These are phyloP conservation scores for Euwallacea fornicatus DNA, from an alignment of 1,140 invertebrate species.

Conservation along the genomic window DNA sequence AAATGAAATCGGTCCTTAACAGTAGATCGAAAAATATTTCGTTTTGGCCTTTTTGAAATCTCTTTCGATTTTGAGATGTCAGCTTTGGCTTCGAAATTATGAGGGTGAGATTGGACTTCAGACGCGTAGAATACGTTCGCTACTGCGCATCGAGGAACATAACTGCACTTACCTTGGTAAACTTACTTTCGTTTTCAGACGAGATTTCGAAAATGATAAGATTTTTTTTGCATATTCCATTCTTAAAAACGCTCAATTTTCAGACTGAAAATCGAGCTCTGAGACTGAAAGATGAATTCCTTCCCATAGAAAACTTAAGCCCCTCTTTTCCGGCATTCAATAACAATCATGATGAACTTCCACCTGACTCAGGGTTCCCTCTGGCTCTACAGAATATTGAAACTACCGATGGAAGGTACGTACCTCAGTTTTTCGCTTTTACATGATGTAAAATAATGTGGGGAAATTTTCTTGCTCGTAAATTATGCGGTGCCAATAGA, in stretches of 20 bases:
- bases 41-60: too few species aligned
- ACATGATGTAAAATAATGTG: neutral
- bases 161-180: too few species aligned
- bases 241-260: conserved; percentile 33
- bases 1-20: too few species aligned
- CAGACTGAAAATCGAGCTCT: conserved; percentile 72
- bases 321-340: conserved; percentile 53
- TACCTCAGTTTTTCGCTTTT: neutral
- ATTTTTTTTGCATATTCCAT: too few species aligned
- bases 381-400: conserved; percentile 52
- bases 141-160: too few species aligned
- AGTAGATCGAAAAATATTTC: too few species aligned
- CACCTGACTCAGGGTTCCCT: conserved; percentile 47
- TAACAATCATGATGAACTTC: conserved; percentile 31
- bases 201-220: too few species aligned
- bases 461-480: neutral
- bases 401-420: conserved; percentile 57
- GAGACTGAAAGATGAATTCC: conserved; percentile 60
- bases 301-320: conserved; percentile 39
- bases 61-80: too few species aligned
- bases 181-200: too few species aligned
- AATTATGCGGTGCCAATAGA: neutral
- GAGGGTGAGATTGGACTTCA: too few species aligned
- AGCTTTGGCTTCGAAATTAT: too few species aligned
- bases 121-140: too few species aligned